Conservation (phyloP, 2,113 vertebrate genomes). For the Alces alces region DNA sequence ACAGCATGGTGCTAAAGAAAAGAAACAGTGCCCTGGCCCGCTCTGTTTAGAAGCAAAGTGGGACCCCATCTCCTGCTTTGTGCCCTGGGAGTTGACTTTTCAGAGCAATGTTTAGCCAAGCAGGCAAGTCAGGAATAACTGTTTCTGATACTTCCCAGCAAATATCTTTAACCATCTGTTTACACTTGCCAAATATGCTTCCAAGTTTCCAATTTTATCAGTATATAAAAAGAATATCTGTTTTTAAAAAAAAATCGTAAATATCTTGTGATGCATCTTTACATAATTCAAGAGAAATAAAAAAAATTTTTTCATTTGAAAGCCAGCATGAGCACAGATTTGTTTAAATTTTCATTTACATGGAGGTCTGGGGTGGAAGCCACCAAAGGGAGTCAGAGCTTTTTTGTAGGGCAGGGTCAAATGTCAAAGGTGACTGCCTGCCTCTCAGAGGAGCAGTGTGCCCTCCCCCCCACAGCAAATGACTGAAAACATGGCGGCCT, state of each 20-base stretch:
- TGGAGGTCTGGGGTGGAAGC: not conserved
- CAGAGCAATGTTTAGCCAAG: slow-evolving; percentile 62
- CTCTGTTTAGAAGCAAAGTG: not conserved
- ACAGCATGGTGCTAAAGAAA: not conserved
- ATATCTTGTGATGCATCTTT: slow-evolving; percentile 64
- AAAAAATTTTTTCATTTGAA: not conserved
- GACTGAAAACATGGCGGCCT: not conserved
- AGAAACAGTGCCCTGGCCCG: not conserved
- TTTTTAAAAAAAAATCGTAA: slow-evolving; percentile 58
- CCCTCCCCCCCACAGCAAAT: not conserved
- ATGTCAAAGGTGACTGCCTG: slow-evolving; percentile 29
- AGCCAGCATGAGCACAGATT: not conserved
- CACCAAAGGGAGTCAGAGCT: not conserved
- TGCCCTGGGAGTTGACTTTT: slow-evolving; percentile 53
- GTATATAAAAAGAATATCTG: slow-evolving; percentile 77
- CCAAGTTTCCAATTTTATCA: slow-evolving; percentile 81
- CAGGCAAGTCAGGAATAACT: slow-evolving; percentile 69
- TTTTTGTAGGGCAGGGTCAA: not conserved
- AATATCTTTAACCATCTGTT: slow-evolving; percentile 82
- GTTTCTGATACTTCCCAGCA: slow-evolving; percentile 77
- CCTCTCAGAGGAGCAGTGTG: not conserved
- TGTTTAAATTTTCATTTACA: not conserved
- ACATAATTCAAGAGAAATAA: slow-evolving; percentile 67
- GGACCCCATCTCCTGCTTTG: not conserved
- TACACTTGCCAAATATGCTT: slow-evolving; percentile 77